Base-by-base conservation (phyloP, 2,113 vertebrate species). In the Hassar affinis region DNA sequence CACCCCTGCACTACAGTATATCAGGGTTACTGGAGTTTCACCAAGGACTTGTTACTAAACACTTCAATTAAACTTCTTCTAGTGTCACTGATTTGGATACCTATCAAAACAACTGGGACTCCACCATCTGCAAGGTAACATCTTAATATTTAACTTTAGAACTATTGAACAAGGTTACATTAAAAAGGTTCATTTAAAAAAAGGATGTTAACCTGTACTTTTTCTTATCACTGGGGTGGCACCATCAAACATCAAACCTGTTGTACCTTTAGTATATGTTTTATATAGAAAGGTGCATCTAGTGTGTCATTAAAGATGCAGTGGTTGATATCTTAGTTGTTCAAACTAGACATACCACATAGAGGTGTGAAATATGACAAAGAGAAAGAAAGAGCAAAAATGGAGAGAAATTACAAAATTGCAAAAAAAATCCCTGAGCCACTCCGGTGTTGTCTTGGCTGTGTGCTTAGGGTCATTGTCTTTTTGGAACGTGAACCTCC, bases 11-110 rank as follows among this genome's bases (percentile, higher is more conserved):
- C n/a, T n/a, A n/a, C n/a, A n/a, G 18, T 1, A 17, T 22, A 10
- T 68, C 33, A 38, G 64, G 1, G 20, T 68, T 68, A 38, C 9
- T 45, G 9, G 11, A 25, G 1, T 45, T 56, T 35, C 35, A 56
- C 17, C 18, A 22, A 22, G 4, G 5, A 33, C 14, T 51, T 59
- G 72, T 45, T 38, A 56, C 52, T 54, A 56, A 47, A 35, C 4
- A 56, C 27, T 2, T 30, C 56, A 6, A 18, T 47, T 57, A 33
- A 22, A 49, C 11, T 30, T 12, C 30, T 30, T 76, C 89, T 84
- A 94, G 90, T 93, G 79, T 94, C 93, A 83, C 85, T 92, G 81
- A 92, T 79, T 80, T 95, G 94, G 93, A 94, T 87, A 0, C 91
- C 92, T 6, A 89, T 94, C 47, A 95, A 93, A 91, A 93, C 89